Percentiles rank a stretch among this genome's conserved stretches.
Conservation (phyloP, 2,797 vertebrate species). For the Danio aesculapii region DNA sequence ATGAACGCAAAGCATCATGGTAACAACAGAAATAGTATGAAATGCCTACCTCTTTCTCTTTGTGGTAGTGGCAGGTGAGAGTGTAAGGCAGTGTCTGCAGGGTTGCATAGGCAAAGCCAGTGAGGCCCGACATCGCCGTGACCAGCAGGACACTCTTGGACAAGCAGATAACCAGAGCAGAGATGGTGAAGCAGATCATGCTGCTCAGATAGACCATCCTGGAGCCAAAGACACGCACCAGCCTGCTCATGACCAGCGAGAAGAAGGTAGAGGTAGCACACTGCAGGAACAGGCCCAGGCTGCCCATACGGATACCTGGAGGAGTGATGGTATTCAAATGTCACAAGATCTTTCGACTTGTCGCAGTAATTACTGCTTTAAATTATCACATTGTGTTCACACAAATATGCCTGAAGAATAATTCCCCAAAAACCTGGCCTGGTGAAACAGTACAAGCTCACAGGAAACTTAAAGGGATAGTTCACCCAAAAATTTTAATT, state of each 20-base stretch:
- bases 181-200: constrained; percentile 82
- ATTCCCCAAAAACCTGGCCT: no score
- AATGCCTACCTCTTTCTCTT: constrained; percentile 78
- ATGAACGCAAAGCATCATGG: no score
- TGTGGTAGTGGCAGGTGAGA: constrained; percentile 84
- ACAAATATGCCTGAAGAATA: no score
- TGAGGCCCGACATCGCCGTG: constrained; percentile 81
- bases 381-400: no score
- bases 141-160: constrained; percentile 79
- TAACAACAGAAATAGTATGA: neutral
- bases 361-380: no score
- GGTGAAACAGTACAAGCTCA: no score
- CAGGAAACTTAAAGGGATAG: no score
- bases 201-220: constrained; percentile 81
- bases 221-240: constrained; percentile 78
- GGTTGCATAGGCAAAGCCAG: constrained; percentile 82
- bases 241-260: constrained; percentile 80
- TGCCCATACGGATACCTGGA: constrained; percentile 85
- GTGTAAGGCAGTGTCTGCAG: constrained; percentile 85
- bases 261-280: constrained; percentile 84
- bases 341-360: neutral
- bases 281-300: constrained; percentile 83
- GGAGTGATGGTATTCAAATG: neutral
- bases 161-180: constrained; percentile 80
- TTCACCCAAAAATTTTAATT: no score